Percentiles rank a stretch among this genome's conserved stretches.
These are phyloP conservation scores for Sinocyclocheilus grahami DNA, from an alignment of 2,113 vertebrate genomes.

Conservation along the genomic window DNA sequence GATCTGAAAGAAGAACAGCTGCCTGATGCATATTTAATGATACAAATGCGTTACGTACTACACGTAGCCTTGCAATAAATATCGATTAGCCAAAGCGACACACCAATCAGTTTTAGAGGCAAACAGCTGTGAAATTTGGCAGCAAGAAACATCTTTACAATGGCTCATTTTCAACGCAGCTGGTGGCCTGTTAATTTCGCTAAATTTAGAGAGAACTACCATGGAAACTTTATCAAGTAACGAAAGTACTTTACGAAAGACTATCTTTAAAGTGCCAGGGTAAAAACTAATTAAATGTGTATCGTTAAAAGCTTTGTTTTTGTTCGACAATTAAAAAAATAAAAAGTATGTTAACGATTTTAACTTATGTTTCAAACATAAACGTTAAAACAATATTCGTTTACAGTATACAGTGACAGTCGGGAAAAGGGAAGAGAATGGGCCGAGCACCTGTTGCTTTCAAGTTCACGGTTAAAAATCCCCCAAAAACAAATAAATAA, in stretches of 20 bases:
- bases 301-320: background rate
- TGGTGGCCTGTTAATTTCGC: background rate
- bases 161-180: constrained; percentile 15
- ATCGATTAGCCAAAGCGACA: constrained; percentile 8
- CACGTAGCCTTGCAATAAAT: background rate
- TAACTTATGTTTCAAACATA: background rate
- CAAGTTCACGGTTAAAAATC: constrained; percentile 8
- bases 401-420: background rate
- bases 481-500: constrained; percentile 44
- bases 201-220: constrained; percentile 16
- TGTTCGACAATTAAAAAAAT: background rate
- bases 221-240: background rate
- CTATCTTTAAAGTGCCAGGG: background rate
- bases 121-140: constrained; percentile 32
- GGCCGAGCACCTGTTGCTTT: constrained; percentile 23
- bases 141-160: constrained; percentile 15
- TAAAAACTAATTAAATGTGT: background rate
- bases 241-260: background rate
- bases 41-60: constrained; percentile 8
- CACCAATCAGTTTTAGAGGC: constrained; percentile 11
- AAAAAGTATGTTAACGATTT: background rate
- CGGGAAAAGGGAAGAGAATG: background rate
- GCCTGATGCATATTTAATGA: constrained; percentile 17
- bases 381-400: background rate
- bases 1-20: constrained; percentile 19